Percentiles rank a stretch among this genome's conserved stretches.
These are phyloP conservation scores for Axea sp. DNA, from an alignment of 2,888 invertebrate genomes.

Conservation along the genomic window DNA sequence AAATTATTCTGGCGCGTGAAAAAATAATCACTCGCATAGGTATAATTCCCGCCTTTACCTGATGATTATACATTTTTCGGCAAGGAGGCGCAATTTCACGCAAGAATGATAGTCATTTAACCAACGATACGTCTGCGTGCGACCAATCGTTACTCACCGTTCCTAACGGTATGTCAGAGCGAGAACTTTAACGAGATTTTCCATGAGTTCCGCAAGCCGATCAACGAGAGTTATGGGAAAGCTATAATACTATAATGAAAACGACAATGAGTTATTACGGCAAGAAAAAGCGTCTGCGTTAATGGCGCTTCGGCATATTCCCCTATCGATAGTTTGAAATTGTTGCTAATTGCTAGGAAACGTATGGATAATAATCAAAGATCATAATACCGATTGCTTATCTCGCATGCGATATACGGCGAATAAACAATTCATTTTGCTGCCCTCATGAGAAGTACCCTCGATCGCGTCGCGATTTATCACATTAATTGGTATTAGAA, in stretches of 20 bases:
- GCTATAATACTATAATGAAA: constrained; percentile 62
- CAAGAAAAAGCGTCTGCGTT: constrained; percentile 53
- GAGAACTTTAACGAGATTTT: constrained; percentile 63
- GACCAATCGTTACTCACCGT: constrained; percentile 58
- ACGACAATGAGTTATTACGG: constrained; percentile 62
- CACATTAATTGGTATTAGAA: constrained; percentile 54
- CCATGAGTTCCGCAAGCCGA: constrained; percentile 62
- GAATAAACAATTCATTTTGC: constrained; percentile 53
- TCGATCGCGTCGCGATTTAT: constrained; percentile 43
- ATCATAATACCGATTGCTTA: constrained; percentile 52
- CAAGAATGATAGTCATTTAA: constrained; percentile 57
- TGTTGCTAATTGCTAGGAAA: constrained; percentile 62
- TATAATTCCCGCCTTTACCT: constrained; percentile 34
- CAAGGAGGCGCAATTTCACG: constrained; percentile 49
- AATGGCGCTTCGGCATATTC: constrained; percentile 34
- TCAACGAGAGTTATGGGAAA: constrained; percentile 61
- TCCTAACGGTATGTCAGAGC: constrained; percentile 62
- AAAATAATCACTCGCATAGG: constrained; percentile 22
- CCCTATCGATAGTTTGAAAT: constrained; percentile 47
- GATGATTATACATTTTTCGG: constrained; percentile 52
- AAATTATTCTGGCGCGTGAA: no score
- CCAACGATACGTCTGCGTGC: constrained; percentile 55
- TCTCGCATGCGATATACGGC: constrained; percentile 29
- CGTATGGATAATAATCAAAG: constrained; percentile 58
- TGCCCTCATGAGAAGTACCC: not conserved